Base-by-base conservation (phyloP, 2,888 invertebrate genomes). In the Proisotoma minuta region DNA sequence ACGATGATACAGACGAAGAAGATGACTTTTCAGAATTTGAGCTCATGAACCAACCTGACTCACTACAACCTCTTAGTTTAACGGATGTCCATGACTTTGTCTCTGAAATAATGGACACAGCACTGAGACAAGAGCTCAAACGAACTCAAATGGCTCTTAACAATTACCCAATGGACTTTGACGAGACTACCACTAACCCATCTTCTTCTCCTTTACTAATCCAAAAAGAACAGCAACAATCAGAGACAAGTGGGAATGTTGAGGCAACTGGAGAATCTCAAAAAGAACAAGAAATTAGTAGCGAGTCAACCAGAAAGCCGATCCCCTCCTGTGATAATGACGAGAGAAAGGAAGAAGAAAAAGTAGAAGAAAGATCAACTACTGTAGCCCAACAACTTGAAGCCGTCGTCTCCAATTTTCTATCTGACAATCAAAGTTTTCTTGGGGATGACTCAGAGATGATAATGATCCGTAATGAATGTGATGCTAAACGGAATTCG, bases 361-460 rank as follows among this genome's bases (percentile, higher is more conserved):
- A 34, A 22, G 15, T 29, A 27, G 28, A 24, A 28, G 52, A 4
- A 48, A 34, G 54, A 43, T 24, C 20, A 39, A 34, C 57, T 47
- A 48, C 51, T 20, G 64, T 62, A 29, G 59, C 62, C 18, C 60
- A 62, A 40, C 64, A 66, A 54, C 57, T 67, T 27, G 66, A 67
- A 22, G 52, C 65, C 24, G 65, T 66, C 51, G 65, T 66, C 10
- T 64, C 66, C 53, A 69, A 62, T 57, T 69, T 66, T 52, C 61
- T 69, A 34, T 63, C 62, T 27, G 63, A 66, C 23, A 66, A 66
- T 26, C 62, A 66, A 52, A 60, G 62, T 26, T 57, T 65, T n/a
- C 62, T 65, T 26, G 50, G 43, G 4, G n/a, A n/a, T n/a, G n/a
- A n/a, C n/a, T n/a, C n/a, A n/a, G n/a, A n/a, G n/a, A n/a, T n/a